phyloP scores from a whole-genome alignment of 2,888 invertebrate species.

The Dynastes maya region DNA sequence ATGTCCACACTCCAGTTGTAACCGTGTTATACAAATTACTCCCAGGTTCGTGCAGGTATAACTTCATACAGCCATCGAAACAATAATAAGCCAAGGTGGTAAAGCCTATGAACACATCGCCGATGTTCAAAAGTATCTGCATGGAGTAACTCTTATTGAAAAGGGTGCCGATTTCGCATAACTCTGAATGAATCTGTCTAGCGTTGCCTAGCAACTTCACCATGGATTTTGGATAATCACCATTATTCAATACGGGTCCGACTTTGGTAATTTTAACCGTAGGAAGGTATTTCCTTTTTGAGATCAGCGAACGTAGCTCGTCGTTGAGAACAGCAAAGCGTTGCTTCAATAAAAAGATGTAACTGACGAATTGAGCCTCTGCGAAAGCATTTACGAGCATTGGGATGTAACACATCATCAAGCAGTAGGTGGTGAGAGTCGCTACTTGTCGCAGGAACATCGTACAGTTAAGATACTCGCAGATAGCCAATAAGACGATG shows the following conservation, averaged over 20 bases:
- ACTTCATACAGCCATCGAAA: constrained; percentile 51
- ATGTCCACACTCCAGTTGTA: constrained; percentile 54
- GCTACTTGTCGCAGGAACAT: constrained; percentile 52
- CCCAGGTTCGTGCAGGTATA: constrained; percentile 48
- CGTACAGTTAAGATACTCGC: constrained; percentile 55
- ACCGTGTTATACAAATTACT: constrained; percentile 49
- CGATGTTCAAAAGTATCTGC: constrained; percentile 52
- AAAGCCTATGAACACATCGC: constrained; percentile 53
- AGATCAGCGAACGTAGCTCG: constrained; percentile 41
- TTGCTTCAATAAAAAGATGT: constrained; percentile 47
- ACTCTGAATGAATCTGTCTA: constrained; percentile 49
- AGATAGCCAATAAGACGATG: constrained; percentile 40
- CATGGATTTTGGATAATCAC: background rate
- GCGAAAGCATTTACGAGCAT: constrained; percentile 51
- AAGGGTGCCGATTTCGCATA: constrained; percentile 49
- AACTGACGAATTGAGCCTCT: constrained; percentile 52
- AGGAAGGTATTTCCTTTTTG: constrained; percentile 21
- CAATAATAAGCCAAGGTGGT: constrained; percentile 55
- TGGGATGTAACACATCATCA: constrained; percentile 54
- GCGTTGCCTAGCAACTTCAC: constrained; percentile 9
- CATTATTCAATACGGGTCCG: constrained; percentile 2
- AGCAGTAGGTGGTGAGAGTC: constrained; percentile 52
- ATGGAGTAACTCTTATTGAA: constrained; percentile 50
- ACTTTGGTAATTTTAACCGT: constrained; percentile 27
- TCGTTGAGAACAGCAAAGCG: constrained; percentile 52